Percentiles rank a stretch among this genome's conserved stretches.
Evolutionary conservation across 2,888 invertebrate genomes (phyloP).

Genomic region (Aphodius sticticus): DNA sequence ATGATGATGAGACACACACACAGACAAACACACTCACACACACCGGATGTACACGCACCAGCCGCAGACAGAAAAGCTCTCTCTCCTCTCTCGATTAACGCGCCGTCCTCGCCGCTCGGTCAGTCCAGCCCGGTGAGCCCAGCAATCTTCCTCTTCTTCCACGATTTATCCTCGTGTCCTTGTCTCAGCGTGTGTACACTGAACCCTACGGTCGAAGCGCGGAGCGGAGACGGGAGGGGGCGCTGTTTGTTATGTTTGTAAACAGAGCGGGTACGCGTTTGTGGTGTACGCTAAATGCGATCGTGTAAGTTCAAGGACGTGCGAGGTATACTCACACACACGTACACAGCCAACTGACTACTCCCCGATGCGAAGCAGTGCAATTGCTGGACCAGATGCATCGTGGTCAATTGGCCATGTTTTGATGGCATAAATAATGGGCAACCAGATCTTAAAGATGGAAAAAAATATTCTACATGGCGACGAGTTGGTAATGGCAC

Average conservation of each 20-base stretch:
- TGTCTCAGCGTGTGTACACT: neutral
- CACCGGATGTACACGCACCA: slow-evolving; percentile 4
- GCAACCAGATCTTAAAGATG: no score
- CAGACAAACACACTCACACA: no score
- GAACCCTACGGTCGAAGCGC: neutral
- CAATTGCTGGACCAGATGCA: neutral
- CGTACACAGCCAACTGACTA: no score
- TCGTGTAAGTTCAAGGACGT: slow-evolving; percentile 20
- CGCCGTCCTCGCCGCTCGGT: neutral
- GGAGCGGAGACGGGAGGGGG: neutral
- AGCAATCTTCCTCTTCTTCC: neutral
- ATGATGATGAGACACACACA: neutral
- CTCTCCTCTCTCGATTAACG: neutral
- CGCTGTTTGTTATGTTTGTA: slow-evolving; percentile 22
- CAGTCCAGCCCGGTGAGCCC: neutral
- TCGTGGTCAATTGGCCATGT: neutral
- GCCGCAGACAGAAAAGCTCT: neutral
- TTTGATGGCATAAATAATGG: no score
- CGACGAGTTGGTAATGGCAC: no score
- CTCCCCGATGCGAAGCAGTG: neutral
- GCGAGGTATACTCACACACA: neutral
- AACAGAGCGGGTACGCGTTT: slow-evolving; percentile 9
- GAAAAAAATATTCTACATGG: no score
- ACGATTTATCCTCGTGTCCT: neutral
- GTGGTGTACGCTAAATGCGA: neutral